Percentiles rank a stretch among this genome's conserved stretches.
These are phyloP conservation scores for Drosophila multiciliata DNA, from an alignment of 2,888 invertebrate genomes.

Conservation along the genomic window DNA sequence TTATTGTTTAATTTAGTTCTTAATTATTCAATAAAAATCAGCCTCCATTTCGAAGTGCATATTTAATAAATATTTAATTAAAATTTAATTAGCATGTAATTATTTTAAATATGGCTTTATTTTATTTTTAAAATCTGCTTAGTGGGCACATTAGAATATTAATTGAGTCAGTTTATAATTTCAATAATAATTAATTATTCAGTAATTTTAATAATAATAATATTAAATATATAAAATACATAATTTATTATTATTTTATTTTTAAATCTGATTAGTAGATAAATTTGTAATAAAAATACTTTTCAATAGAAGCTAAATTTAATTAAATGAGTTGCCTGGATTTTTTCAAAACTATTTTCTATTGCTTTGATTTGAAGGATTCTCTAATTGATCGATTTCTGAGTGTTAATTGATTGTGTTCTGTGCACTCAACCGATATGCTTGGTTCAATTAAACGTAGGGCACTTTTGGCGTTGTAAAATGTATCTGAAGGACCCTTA, in stretches of 20 bases:
- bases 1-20: not conserved
- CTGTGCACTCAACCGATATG: slow-evolving; percentile 64
- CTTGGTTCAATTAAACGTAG: slow-evolving; percentile 53
- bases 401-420: slow-evolving; percentile 34
- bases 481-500: slow-evolving; percentile 75
- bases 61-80: not conserved
- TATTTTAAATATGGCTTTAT: not conserved
- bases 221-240: not conserved
- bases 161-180: not conserved
- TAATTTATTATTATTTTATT: not conserved
- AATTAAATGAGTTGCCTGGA: not conserved
- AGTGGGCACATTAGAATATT: not conserved
- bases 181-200: not conserved
- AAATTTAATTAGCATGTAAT: not conserved
- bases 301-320: not conserved
- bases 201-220: not conserved
- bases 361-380: not conserved
- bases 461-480: slow-evolving; percentile 54
- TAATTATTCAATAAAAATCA: not conserved
- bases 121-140: not conserved
- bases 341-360: not conserved
- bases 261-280: not conserved
- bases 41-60: not conserved
- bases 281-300: too few relatives aligned
- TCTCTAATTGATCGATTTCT: slow-evolving; percentile 11